Evolutionary conservation across 2,113 vertebrate species (phyloP).

Genomic region (Gnathonemus longibarbis): DNA sequence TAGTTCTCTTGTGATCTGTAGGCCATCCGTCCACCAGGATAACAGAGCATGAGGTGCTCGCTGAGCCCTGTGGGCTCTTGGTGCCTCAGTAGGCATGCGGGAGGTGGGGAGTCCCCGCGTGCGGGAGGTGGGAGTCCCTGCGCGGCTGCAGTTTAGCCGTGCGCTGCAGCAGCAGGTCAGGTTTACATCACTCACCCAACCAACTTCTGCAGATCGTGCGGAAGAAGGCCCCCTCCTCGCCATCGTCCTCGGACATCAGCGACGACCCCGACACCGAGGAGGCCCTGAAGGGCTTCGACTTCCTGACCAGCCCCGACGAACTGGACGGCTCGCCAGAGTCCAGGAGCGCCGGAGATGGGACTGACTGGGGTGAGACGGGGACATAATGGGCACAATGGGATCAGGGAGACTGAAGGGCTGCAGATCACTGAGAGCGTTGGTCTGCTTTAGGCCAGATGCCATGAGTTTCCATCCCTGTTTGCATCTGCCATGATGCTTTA

Average conservation of each 20-base stretch:
- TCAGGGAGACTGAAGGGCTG: background rate
- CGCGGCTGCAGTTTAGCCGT: background rate
- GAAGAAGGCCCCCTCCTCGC: constrained; percentile 63
- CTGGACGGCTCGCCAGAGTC: constrained; percentile 76
- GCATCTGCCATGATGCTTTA: background rate
- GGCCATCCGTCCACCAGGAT: background rate
- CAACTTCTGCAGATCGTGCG: constrained; percentile 73
- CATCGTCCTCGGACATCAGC: constrained; percentile 65
- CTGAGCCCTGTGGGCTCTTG: background rate
- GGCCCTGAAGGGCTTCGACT: constrained; percentile 93
- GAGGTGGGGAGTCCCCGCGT: too few species aligned
- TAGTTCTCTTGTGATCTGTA: background rate
- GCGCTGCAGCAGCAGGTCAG: background rate
- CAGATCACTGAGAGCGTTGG: background rate
- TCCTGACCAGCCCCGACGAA: constrained; percentile 82
- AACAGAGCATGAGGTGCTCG: background rate
- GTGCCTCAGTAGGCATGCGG: background rate
- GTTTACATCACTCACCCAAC: background rate
- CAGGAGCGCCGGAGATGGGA: constrained; percentile 78
- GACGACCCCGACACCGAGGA: constrained; percentile 95
- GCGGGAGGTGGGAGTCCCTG: background rate
- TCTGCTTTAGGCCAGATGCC: background rate
- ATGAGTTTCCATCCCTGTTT: background rate
- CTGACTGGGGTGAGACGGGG: constrained; percentile 85
- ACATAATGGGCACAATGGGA: background rate